These are phyloP conservation scores for Halichoeres trimaculatus DNA, from an alignment of 2,113 vertebrate genomes.

Conservation along the genomic window DNA sequence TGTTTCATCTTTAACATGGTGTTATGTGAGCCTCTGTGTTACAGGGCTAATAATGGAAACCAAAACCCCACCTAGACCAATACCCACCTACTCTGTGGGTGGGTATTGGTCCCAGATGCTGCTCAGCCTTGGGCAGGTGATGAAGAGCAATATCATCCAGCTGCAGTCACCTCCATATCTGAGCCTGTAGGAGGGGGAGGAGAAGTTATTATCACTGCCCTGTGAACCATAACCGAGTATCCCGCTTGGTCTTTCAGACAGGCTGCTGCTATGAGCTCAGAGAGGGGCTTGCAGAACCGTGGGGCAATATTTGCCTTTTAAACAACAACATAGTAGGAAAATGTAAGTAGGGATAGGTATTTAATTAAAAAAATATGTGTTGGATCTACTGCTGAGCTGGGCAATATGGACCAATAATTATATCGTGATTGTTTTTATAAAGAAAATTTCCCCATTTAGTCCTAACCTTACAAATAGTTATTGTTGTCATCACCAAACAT, in stretches of 20 bases:
- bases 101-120: not conserved
- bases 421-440: too few relatives aligned
- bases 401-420: too few relatives aligned
- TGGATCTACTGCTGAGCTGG: too few relatives aligned
- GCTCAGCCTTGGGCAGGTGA: conserved; percentile 10
- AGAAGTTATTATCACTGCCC: conserved; percentile 65
- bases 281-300: conserved; percentile 19
- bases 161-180: conserved; percentile 69
- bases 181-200: conserved; percentile 13
- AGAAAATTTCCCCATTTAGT: too few relatives aligned
- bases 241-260: conserved; percentile 45
- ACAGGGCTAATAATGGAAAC: conserved; percentile 24
- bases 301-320: not conserved
- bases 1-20: conserved; percentile 56
- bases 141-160: conserved; percentile 60
- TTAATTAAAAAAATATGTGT: conserved; percentile 12
- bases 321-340: not conserved
- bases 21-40: conserved; percentile 49
- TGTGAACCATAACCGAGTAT: conserved; percentile 55
- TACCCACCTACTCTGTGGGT: not conserved
- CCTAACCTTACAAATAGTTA: too few relatives aligned
- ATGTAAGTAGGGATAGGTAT: conserved; percentile 5
- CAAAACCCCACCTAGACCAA: not conserved
- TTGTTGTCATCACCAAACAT: not conserved
- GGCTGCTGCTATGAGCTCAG: conserved; percentile 10